Percentiles rank a stretch among this genome's conserved stretches.
Conservation (phyloP, 2,797 vertebrate species). For the Eutrigla gurnardus region DNA sequence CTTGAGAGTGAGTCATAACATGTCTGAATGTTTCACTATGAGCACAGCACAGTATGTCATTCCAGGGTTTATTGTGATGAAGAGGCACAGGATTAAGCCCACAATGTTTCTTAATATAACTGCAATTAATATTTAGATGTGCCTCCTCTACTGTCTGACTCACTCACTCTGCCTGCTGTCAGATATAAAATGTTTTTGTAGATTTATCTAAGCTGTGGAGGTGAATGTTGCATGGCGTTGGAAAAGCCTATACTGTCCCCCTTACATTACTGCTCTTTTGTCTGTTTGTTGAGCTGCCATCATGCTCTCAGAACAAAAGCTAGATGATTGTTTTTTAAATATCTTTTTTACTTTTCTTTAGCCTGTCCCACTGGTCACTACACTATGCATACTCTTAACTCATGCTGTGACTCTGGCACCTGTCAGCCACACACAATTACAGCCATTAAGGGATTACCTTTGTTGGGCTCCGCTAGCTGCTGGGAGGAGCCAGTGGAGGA, state of each 20-base stretch:
- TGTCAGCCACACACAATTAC: slow-evolving; percentile 70
- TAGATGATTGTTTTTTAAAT: background rate
- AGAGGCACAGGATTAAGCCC: slow-evolving; percentile 36
- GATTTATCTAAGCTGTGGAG: background rate
- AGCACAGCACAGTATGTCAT: slow-evolving; percentile 24
- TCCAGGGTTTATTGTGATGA: slow-evolving; percentile 16
- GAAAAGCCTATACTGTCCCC: background rate
- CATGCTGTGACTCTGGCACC: slow-evolving; percentile 53
- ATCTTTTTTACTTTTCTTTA: slow-evolving; percentile 2
- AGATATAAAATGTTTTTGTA: background rate
- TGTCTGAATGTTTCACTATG: slow-evolving; percentile 37
- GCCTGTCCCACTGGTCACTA: slow-evolving; percentile 24
- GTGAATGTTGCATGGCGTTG: background rate
- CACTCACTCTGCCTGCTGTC: background rate
- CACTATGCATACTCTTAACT: slow-evolving; percentile 16
- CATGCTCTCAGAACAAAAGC: background rate
- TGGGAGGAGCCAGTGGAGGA: slow-evolving; percentile 39
- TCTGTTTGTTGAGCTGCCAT: background rate
- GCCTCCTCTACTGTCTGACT: slow-evolving; percentile 3
- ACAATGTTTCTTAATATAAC: slow-evolving; percentile 46
- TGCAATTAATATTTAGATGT: slow-evolving; percentile 29
- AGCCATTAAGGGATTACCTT: slow-evolving; percentile 74
- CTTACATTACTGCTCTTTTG: background rate
- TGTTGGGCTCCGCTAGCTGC: slow-evolving; percentile 59
- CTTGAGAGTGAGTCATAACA: slow-evolving; percentile 56